Evolutionary conservation across 2,113 vertebrate species (phyloP).

Genomic region (Aleadryas rufinucha): DNA sequence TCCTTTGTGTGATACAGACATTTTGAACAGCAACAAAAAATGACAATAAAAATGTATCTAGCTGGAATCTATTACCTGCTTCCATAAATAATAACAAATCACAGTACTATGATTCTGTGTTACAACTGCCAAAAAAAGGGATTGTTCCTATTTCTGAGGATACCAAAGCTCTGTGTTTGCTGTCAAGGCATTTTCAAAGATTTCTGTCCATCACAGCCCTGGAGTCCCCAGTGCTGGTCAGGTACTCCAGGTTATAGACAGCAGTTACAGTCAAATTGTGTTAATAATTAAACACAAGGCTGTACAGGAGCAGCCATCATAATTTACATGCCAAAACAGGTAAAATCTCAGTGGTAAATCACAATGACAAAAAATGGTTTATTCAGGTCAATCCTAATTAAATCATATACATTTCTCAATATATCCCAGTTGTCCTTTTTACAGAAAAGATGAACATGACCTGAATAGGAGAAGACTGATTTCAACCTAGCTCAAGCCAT

Average conservation of each 20-base stretch:
- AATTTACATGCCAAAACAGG: background rate
- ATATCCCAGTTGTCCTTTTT: background rate
- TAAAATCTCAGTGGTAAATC: constrained; percentile 31
- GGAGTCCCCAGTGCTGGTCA: background rate
- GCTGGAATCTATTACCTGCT: background rate
- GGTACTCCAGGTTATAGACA: background rate
- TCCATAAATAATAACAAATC: background rate
- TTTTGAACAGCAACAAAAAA: background rate
- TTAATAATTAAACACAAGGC: constrained; percentile 24
- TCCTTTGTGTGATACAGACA: background rate
- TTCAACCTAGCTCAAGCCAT: background rate
- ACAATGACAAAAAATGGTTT: constrained; percentile 41
- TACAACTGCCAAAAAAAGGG: background rate
- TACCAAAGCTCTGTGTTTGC: background rate
- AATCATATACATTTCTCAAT: constrained; percentile 23
- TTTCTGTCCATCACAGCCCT: background rate
- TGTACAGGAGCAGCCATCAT: background rate
- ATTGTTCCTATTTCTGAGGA: background rate
- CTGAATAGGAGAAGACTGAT: background rate
- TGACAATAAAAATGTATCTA: background rate
- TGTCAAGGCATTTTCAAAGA: background rate
- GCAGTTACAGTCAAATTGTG: background rate
- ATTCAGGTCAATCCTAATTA: constrained; percentile 52
- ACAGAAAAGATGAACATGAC: background rate
- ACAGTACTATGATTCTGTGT: background rate